Evolutionary conservation across 1,140 invertebrate species (phyloP), one percentile per base, ranked within the genome.

Genomic region (Drosophila suzukii): DNA sequence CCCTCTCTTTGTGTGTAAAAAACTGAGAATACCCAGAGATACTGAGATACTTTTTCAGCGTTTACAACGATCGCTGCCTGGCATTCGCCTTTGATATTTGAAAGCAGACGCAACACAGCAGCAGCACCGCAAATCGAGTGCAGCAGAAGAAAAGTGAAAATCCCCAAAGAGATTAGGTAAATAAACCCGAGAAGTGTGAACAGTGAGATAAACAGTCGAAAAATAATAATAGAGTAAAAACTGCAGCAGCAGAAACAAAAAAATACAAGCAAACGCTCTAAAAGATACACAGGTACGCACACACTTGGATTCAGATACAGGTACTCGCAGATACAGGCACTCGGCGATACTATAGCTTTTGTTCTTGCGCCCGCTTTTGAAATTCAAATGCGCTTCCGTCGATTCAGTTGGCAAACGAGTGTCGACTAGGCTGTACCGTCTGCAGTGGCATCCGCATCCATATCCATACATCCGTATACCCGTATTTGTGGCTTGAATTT

Each of bases 341-440:
- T 53, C 53, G 58, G 7, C 15, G 15, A 43, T 20, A 20, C 17
- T 65, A 57, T 83, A 89, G 71, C 83, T 86, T 88, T 88, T 83
- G 84, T 88, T 88, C 84, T 89, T 86, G 75, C 56, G 82, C 56
- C 63, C 82, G 65, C 77, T 85, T 81, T 86, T 90, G 77, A 90
- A 90, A 85, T 90, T 89, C 78, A 89, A 90, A 90, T 90, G 78
- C 81, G 85, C 75, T 89, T 88, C 88, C 82, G 82, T 81, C 51
- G 60, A 72, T 85, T 91, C 63, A 91, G 88, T 91, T 91, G 88
- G 88, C 88, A 86, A 84, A 54, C 79, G 76, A 83, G 77, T 88
- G 88, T 91, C 88, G 88, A 91, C 88, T 91, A 86, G 82, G 88
- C 88, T 86, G 77, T 86, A 86, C 81, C 82, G 70, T 66, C 51